Conservation (phyloP, 2,113 vertebrate genomes). For the Ophthalmolycus amberensis region DNA sequence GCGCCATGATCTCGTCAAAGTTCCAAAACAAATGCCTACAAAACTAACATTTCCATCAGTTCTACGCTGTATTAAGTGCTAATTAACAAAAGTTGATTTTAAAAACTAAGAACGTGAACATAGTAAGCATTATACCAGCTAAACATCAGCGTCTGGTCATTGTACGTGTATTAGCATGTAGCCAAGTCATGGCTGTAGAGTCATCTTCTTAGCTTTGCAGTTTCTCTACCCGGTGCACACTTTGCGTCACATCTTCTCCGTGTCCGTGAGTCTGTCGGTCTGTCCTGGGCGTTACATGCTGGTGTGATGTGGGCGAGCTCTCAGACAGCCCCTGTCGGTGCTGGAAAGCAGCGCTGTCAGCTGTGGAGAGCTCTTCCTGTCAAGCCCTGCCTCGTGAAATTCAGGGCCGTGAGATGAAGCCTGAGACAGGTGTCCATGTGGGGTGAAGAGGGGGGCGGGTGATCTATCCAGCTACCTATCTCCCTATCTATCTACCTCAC, state of each 20-base stretch:
- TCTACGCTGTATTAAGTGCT: too few species aligned
- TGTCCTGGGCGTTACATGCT: constrained; percentile 35
- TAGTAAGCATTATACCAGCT: too few species aligned
- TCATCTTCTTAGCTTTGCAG: neutral
- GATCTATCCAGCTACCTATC: constrained; percentile 6
- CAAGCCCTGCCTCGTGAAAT: constrained; percentile 53
- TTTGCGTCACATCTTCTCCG: neutral
- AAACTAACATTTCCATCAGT: neutral
- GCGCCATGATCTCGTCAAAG: neutral
- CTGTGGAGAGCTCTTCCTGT: constrained; percentile 66
- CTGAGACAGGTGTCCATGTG: constrained; percentile 58
- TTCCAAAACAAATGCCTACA: neutral
- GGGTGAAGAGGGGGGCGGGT: neutral
- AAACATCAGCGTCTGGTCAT: neutral
- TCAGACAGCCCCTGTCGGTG: constrained; percentile 56
- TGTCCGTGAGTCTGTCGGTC: neutral
- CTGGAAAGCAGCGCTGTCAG: constrained; percentile 64
- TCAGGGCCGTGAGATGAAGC: constrained; percentile 58
- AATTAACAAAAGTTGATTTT: too few species aligned
- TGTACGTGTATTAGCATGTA: too few species aligned
- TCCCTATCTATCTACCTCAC: neutral
- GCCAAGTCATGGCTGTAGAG: neutral
- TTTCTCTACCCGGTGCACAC: neutral
- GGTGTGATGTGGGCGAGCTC: constrained; percentile 58
- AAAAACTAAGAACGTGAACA: too few species aligned